These are phyloP conservation scores for Procambarus clarkii DNA, from an alignment of 1,140 invertebrate genomes.

Conservation along the genomic window DNA sequence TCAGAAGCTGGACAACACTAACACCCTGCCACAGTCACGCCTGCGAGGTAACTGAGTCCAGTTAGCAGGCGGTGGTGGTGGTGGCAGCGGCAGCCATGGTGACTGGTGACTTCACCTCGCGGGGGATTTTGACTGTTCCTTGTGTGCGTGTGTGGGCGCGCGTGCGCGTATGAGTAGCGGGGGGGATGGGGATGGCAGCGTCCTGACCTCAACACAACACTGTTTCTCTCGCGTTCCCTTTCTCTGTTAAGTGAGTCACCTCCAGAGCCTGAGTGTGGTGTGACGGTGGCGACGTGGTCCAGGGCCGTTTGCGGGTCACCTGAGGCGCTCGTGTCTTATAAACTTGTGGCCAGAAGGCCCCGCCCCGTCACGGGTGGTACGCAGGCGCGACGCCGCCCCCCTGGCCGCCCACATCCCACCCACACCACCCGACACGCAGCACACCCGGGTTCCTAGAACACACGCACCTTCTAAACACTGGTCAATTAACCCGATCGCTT, in stretches of 20 bases:
- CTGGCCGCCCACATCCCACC: conserved; percentile 18
- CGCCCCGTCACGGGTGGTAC: not conserved
- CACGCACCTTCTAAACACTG: not conserved
- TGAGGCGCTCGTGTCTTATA: not conserved
- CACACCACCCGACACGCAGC: not conserved
- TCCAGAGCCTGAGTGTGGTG: not conserved
- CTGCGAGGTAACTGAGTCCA: not conserved
- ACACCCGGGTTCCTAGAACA: not conserved
- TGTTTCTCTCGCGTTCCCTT: not conserved
- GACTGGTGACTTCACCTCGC: conserved; percentile 47
- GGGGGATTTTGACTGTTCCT: not conserved
- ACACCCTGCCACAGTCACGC: not conserved
- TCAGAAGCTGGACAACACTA: not conserved
- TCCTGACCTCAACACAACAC: not conserved
- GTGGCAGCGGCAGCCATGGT: conserved; percentile 8
- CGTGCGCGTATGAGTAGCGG: not conserved
- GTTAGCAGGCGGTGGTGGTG: not conserved
- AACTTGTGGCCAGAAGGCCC: not conserved
- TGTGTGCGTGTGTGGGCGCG: not conserved
- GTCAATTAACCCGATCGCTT: no score
- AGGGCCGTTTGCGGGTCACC: not conserved
- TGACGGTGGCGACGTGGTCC: not conserved
- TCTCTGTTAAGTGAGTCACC: not conserved
- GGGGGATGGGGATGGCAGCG: not conserved
- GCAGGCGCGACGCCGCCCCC: conserved; percentile 25